Base-by-base conservation (phyloP, 2,888 invertebrate species). In the Sinotaia quadrata region DNA sequence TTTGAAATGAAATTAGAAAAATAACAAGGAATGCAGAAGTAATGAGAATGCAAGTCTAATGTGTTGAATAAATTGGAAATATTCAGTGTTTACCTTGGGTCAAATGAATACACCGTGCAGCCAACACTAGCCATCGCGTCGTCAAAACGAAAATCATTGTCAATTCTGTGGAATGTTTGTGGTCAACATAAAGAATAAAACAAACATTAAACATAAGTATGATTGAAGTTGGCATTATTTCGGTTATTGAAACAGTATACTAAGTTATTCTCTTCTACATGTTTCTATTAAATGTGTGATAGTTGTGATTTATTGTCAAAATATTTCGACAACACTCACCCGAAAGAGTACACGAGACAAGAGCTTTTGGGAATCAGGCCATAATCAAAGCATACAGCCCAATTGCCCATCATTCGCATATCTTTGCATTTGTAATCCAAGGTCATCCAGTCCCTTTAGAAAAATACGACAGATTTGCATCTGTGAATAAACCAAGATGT, bases 81-180 rank as follows among this genome's bases (percentile, higher is more conserved):
- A n/a, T n/a, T n/a, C n/a, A 2, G 8, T 2, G 3, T 15, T 51
- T 60, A 70, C 70, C 70, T 70, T 8, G 70, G 70, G n/a, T 70
- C 70, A 67, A 70, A 70, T 18, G 70, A 70, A 47, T 56, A 70
- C 12, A 70, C 70, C 27, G 60, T 60, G 31, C 70, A 70, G 21
- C 66, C 66, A 31, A 29, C 27, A 12, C 7, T 34, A 29, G 66
- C 70, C 60, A 70, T 66, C 18, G 60, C 67, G 7, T 70, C 70
- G 37, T 70, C 70, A 61, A 70, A 70, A 1, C 52, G n/a, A 51
- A 67, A 70, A 37, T 70, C 61, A 51, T 61, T 36, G 27, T 59
- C 70, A 31, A 70, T 70, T 29, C 70, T 70, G 54, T n/a, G n/a
- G n/a, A n/a, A n/a, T n/a, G n/a, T n/a, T n/a, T n/a, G n/a, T n/a